phyloP scores from a whole-genome alignment of 23 tunicate species.

The Aplidium turbinatum region DNA sequence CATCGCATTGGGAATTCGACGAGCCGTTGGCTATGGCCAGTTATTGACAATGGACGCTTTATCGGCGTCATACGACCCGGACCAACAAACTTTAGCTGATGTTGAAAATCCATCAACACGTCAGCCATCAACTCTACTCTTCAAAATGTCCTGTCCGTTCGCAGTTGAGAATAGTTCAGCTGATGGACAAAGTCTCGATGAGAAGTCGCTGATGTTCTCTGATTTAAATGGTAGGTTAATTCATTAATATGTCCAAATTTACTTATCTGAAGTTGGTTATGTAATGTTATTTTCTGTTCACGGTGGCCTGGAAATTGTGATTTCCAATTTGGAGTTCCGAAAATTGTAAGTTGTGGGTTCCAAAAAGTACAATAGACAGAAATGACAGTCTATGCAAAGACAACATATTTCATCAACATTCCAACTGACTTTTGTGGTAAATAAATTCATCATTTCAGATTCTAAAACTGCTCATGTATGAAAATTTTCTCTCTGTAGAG shows the following conservation, averaged over 20 bases:
- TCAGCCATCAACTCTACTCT: conserved; percentile 5
- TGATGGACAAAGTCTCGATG: not conserved
- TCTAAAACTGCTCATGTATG: too few relatives aligned
- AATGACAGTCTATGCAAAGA: too few relatives aligned
- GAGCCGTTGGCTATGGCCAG: conserved; percentile 60
- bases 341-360: too few relatives aligned
- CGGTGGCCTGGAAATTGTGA: too few relatives aligned
- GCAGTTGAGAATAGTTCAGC: conserved; percentile 2
- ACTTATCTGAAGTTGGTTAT: too few relatives aligned
- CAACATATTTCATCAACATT: too few relatives aligned
- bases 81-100: conserved; percentile 25
- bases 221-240: not conserved
- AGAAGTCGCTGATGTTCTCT: conserved; percentile 33
- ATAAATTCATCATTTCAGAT: too few relatives aligned
- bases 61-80: conserved; percentile 81
- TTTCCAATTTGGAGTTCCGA: too few relatives aligned
- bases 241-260: not conserved
- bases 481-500: too few relatives aligned
- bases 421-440: too few relatives aligned
- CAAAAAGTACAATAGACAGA: too few relatives aligned
- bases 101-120: conserved; percentile 10
- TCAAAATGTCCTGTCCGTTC: conserved; percentile 53
- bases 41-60: conserved; percentile 52
- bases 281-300: too few relatives aligned
- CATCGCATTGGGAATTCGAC: conserved; percentile 42